Percentiles rank a stretch among this genome's conserved stretches.
phyloP scores from a whole-genome alignment of 2,797 vertebrate species.

The Petrocephalus sullivani region DNA sequence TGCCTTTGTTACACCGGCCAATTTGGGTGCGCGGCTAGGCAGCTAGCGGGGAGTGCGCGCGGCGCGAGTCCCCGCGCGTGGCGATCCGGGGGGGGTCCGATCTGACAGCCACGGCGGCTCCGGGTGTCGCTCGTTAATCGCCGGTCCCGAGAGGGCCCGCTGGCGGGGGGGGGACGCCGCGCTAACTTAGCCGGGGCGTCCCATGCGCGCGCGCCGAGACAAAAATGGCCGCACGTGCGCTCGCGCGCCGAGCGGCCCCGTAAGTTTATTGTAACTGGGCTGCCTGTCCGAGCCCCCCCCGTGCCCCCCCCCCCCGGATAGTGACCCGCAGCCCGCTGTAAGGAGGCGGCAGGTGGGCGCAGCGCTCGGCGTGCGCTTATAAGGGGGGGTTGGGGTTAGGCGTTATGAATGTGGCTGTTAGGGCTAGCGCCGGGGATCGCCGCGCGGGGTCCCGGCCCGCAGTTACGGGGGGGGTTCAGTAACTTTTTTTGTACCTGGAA shows the following conservation, averaged over 20 bases:
- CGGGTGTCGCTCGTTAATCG: background rate
- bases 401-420: too few relatives aligned
- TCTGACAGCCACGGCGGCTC: background rate
- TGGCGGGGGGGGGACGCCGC: background rate
- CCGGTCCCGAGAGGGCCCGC: background rate
- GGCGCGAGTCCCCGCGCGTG: background rate
- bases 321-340: too few relatives aligned
- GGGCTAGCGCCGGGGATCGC: background rate
- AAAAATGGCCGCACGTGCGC: conserved; percentile 29
- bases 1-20: conserved; percentile 16
- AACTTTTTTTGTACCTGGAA: background rate
- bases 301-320: too few relatives aligned
- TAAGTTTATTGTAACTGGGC: too few relatives aligned
- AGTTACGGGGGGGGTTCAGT: background rate
- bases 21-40: background rate
- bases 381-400: too few relatives aligned
- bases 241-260: too few relatives aligned
- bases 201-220: conserved; percentile 19
- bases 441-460: background rate
- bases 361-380: too few relatives aligned
- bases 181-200: background rate
- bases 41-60: background rate
- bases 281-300: too few relatives aligned
- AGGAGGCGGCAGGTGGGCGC: too few relatives aligned
- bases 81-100: background rate